Evolutionary conservation across 1,140 invertebrate genomes (phyloP).

Genomic region (Aphidius gifuensis): DNA sequence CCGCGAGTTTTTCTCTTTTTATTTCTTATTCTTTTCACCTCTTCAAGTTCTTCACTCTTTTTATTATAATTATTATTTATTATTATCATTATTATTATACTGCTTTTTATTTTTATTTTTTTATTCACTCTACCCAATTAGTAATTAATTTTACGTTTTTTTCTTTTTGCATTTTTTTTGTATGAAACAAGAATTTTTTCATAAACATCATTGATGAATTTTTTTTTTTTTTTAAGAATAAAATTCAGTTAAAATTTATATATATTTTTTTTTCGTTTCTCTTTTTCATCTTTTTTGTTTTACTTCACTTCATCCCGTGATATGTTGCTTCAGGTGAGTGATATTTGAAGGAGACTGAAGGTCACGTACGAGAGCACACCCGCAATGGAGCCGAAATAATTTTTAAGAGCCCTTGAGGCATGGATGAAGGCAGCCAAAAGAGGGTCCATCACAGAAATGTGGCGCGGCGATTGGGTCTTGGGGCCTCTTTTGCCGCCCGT

Average conservation of each 20-base stretch:
- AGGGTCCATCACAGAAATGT: constrained; percentile 13
- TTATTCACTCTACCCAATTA: not conserved
- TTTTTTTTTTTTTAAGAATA: no score
- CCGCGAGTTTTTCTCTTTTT: constrained; percentile 34
- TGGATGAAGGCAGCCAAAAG: not conserved
- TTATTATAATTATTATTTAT: constrained; percentile 11
- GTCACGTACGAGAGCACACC: not conserved
- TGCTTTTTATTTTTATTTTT: constrained; percentile 15
- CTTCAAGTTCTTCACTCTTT: constrained; percentile 9
- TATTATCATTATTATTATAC: constrained; percentile 10
- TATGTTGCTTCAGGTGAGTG: constrained; percentile 3
- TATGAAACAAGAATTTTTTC: constrained; percentile 7
- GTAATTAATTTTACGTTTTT: constrained; percentile 12
- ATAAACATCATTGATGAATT: no score
- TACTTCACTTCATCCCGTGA: constrained; percentile 2
- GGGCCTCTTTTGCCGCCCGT: not conserved
- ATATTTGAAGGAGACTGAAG: no score
- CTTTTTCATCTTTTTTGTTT: not conserved
- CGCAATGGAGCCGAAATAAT: constrained; percentile 1
- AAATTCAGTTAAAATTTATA: no score
- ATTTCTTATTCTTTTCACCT: constrained; percentile 25
- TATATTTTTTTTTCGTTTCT: no score
- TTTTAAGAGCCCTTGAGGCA: no score
- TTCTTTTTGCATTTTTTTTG: constrained; percentile 1
- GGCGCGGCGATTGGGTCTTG: not conserved